Conservation (phyloP, 2,888 invertebrate genomes). For the Willowsia nigromaculata region DNA sequence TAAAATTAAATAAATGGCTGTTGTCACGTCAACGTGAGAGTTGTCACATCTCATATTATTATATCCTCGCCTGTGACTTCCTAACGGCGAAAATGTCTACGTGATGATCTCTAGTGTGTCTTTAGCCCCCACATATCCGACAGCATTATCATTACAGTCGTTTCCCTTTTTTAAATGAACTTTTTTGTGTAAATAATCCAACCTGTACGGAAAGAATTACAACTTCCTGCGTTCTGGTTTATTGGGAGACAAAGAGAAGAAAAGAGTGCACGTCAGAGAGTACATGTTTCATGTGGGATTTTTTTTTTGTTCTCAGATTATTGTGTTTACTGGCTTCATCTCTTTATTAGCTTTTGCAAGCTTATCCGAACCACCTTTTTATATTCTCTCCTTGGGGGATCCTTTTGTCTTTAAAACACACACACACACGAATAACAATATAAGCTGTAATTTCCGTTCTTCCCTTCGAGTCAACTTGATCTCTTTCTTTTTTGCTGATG, state of each 20-base stretch:
- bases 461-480: neutral
- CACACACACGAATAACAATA: neutral
- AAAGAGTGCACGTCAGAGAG: neutral
- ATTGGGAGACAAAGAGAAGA: neutral
- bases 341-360: slow-evolving; percentile 2
- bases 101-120: slow-evolving; percentile 20
- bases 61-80: neutral
- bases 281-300: neutral
- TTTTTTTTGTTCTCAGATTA: slow-evolving; percentile 5
- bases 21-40: slow-evolving; percentile 20
- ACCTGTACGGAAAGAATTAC: slow-evolving; percentile 41
- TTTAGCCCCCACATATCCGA: neutral
- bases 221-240: slow-evolving; percentile 45
- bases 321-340: neutral
- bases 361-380: slow-evolving; percentile 17
- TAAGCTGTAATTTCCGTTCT: slow-evolving; percentile 11
- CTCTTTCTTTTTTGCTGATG: neutral
- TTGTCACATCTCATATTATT: neutral
- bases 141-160: neutral
- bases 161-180: neutral
- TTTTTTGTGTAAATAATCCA: slow-evolving; percentile 55
- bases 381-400: slow-evolving; percentile 59
- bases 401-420: slow-evolving; percentile 57
- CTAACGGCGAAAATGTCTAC: neutral
- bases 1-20: slow-evolving; percentile 7